Conservation (phyloP, 2,797 vertebrate genomes). For the Crocidura indochinensis region DNA sequence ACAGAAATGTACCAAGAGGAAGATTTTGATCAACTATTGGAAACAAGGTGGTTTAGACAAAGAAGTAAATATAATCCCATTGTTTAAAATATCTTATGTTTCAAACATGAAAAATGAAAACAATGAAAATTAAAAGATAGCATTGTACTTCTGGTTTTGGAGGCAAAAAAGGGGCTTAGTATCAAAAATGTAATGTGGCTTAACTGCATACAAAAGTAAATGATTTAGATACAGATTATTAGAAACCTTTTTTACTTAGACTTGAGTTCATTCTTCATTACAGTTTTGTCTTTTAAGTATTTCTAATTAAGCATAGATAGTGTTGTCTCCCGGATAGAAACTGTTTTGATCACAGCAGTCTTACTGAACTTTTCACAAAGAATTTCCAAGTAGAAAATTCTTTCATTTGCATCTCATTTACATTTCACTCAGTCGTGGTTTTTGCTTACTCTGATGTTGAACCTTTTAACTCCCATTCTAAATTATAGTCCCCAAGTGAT, state of each 20-base stretch:
- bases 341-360: no score
- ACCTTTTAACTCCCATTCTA: slow-evolving; percentile 66
- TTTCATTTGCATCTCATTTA: slow-evolving; percentile 11
- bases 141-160: no score
- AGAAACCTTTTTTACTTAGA: slow-evolving; percentile 17
- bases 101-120: slow-evolving; percentile 39
- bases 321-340: no score
- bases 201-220: no score
- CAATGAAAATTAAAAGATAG: background rate
- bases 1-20: slow-evolving; percentile 39
- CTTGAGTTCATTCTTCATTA: slow-evolving; percentile 39
- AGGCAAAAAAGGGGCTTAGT: no score
- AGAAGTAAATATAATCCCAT: slow-evolving; percentile 4
- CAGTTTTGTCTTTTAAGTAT: slow-evolving; percentile 44
- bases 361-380: slow-evolving; percentile 21
- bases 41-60: slow-evolving; percentile 7
- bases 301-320: background rate
- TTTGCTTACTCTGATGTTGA: slow-evolving; percentile 61
- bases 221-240: background rate
- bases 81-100: slow-evolving; percentile 48
- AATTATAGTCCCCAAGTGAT: slow-evolving; percentile 29
- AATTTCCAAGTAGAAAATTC: slow-evolving; percentile 62
- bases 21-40: slow-evolving; percentile 20
- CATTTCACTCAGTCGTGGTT: slow-evolving; percentile 37
- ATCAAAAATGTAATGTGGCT: no score